Conservation (phyloP, 2,888 invertebrate species). For the Melinopterus prodromus region DNA sequence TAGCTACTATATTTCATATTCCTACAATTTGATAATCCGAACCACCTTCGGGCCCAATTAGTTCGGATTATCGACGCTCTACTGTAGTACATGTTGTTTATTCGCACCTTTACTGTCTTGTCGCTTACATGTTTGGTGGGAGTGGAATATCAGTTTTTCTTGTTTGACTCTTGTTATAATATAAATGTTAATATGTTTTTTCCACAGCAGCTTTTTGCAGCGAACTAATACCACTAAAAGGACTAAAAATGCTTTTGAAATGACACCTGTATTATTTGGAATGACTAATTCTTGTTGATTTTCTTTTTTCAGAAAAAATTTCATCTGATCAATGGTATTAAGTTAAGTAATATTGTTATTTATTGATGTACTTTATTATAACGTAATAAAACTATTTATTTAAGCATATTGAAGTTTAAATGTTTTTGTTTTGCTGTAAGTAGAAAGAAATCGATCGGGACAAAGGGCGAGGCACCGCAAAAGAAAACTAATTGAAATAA, state of each 20-base stretch:
- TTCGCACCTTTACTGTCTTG: too few species aligned
- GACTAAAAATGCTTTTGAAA: background rate
- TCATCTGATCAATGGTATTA: background rate
- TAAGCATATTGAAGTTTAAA: background rate
- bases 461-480: background rate
- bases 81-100: too few species aligned
- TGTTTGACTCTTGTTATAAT: background rate
- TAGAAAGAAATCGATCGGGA: background rate
- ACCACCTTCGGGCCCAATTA: too few species aligned
- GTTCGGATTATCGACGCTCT: too few species aligned
- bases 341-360: conserved; percentile 4
- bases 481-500: background rate
- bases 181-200: background rate
- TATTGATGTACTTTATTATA: background rate
- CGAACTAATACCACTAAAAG: background rate
- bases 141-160: background rate
- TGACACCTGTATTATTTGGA: background rate
- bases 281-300: background rate
- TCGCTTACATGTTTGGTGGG: background rate
- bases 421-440: background rate
- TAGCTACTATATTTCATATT: too few species aligned
- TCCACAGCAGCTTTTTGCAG: background rate
- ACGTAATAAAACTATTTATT: background rate
- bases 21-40: too few species aligned
- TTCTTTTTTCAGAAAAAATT: background rate